Percentiles rank a stretch among this genome's conserved stretches.
These are phyloP conservation scores for Sebastes taczanowskii DNA, from an alignment of 2,797 vertebrate genomes.

Conservation along the genomic window DNA sequence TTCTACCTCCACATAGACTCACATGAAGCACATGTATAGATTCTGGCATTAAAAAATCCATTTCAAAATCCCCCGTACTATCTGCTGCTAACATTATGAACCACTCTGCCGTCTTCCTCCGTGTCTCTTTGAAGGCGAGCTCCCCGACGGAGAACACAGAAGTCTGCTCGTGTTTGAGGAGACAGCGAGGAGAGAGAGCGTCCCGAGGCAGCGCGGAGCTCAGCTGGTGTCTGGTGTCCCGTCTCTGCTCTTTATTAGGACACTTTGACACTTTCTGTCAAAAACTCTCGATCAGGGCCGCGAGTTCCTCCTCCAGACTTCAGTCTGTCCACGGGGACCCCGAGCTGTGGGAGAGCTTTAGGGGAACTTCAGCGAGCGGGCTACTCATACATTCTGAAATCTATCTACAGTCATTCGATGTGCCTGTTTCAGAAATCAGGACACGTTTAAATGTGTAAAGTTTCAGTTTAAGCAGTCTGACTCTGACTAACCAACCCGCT, in stretches of 20 bases:
- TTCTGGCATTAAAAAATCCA: no score
- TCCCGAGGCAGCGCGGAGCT: constrained; percentile 5
- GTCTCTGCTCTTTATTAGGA: constrained; percentile 5
- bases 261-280: constrained; percentile 14
- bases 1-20: no score
- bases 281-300: background rate
- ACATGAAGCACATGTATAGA: no score
- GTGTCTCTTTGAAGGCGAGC: background rate
- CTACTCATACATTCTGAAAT: background rate
- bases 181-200: background rate
- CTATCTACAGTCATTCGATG: no score
- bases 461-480: background rate
- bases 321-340: background rate
- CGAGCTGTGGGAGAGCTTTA: background rate
- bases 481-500: background rate
- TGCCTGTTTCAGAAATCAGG: background rate
- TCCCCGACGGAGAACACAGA: background rate
- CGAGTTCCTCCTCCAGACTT: background rate
- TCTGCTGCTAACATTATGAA: background rate
- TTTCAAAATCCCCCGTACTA: no score
- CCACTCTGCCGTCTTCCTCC: background rate
- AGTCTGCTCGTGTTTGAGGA: background rate
- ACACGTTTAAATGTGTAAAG: background rate
- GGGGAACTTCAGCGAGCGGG: background rate
- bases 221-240: background rate